Base-by-base conservation (phyloP, 1,140 invertebrate species). In the Hylaeus anthracinus region DNA sequence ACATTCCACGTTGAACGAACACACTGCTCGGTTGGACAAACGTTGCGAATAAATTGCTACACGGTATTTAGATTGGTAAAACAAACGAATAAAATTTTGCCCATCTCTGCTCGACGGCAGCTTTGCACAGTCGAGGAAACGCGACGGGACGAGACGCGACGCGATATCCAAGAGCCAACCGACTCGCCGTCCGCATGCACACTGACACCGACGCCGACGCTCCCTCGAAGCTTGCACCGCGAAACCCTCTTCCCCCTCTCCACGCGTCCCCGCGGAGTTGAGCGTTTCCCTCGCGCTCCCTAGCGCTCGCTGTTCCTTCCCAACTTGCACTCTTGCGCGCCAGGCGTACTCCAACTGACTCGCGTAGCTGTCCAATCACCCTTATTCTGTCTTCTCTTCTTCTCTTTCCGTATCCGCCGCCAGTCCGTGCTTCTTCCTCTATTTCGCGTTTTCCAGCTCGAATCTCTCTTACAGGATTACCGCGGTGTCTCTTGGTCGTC, bases 111-210 rank as follows among this genome's bases (percentile, higher is more conserved):
- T 26, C 26, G 26, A 26, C 26, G 26, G 26, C 26, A 26, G 26
- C 26, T 48, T 48, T 48, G 6, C 10, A 9, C 51, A 9, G 8
- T 48, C n/a, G 61, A 41, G 39, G 53, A 48, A 3, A 48, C 58
- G 55, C 65, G 79, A 76, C 79, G 63, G 55, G 79, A 77, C 66
- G 55, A 48, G 64, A 71, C 75, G 81, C 58, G 51, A 45, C 43
- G 43, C 43, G 43, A 45, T 45, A 45, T 51, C 6, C 51, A 8
- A 69, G 72, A 70, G 61, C 73, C 84, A 56, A 71, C 58, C 85
- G 39, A 83, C 77, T 86, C 85, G 84, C 53, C 82, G 82, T 84
- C 83, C 89, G 89, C 88, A 83, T 90, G 88, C 88, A 90, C 86
- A 88, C 86, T 83, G 88, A 83, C 83, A 89, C 86, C 83, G 84